These are phyloP conservation scores for Steinernema khuongi DNA, from an alignment of 1,140 invertebrate species.

Conservation along the genomic window DNA sequence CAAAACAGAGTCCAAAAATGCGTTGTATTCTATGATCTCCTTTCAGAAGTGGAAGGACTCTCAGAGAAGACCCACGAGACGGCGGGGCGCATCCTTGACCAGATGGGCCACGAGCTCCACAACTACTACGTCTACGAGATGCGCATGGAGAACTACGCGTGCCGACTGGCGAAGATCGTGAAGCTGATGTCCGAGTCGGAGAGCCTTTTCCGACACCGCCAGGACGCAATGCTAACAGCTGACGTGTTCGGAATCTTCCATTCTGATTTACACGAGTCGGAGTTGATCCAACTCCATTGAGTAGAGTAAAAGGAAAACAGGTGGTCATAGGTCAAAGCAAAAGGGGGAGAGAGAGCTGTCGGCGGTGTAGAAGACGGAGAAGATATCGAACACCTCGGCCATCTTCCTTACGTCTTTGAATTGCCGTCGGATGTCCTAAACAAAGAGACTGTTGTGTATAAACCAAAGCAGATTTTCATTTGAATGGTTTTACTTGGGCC, in stretches of 20 bases:
- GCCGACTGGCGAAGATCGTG: not conserved
- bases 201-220: not conserved
- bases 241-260: not conserved
- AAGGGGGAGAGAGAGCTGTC: not conserved
- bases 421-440: not conserved
- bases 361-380: no score
- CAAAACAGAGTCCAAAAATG: no score
- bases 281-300: not conserved
- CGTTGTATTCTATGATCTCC: not conserved
- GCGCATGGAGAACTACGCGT: not conserved
- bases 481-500: no score
- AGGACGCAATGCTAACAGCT: not conserved
- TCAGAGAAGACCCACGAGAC: not conserved
- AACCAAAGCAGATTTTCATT: no score
- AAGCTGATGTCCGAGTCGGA: not conserved
- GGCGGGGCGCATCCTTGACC: not conserved
- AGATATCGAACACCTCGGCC: not conserved
- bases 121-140: slow-evolving; percentile 2
- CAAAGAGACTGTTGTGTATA: no score
- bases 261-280: not conserved
- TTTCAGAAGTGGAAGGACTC: not conserved
- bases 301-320: not conserved
- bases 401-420: not conserved
- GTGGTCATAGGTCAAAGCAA: not conserved
- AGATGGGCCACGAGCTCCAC: not conserved